A percentile compares a stretch with the other conserved stretches of the same genome.
These are phyloP conservation scores for Python bivittatus DNA, from an alignment of 2,113 vertebrate genomes.

Conservation along the genomic window DNA sequence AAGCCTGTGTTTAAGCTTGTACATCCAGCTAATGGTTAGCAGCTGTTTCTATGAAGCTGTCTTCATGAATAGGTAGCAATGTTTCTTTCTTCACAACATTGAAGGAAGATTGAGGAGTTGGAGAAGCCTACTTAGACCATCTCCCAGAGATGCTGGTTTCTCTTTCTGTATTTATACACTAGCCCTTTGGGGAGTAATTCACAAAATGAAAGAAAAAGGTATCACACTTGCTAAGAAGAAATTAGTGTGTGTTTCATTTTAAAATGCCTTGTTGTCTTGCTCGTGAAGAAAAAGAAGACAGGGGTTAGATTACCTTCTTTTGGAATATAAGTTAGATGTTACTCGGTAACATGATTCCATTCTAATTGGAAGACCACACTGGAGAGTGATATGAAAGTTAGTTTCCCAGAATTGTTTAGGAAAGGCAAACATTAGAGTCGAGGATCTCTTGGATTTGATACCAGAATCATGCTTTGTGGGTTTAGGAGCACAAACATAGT, in stretches of 20 bases:
- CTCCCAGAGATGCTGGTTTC: neutral
- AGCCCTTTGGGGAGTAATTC: too few species aligned
- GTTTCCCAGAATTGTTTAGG: neutral
- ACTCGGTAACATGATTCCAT: too few species aligned
- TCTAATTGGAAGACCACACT: neutral
- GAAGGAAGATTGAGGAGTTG: neutral
- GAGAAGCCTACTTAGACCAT: neutral
- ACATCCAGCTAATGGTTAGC: neutral
- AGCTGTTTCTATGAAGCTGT: neutral
- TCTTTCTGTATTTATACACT: neutral
- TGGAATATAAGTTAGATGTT: neutral
- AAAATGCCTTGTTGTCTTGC: neutral
- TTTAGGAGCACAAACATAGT: neutral
- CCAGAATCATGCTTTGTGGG: neutral
- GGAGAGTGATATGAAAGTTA: neutral
- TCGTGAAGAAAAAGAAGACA: neutral
- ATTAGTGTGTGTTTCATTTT: neutral
- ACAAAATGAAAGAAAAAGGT: neutral
- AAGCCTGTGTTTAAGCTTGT: neutral
- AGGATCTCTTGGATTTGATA: neutral
- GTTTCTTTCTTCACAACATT: neutral
- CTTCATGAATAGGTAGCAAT: neutral
- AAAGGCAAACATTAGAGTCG: neutral
- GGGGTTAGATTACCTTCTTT: neutral
- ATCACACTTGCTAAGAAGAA: neutral